phyloP scores from a whole-genome alignment of 2,113 vertebrate species.

The Tursiops truncatus region DNA sequence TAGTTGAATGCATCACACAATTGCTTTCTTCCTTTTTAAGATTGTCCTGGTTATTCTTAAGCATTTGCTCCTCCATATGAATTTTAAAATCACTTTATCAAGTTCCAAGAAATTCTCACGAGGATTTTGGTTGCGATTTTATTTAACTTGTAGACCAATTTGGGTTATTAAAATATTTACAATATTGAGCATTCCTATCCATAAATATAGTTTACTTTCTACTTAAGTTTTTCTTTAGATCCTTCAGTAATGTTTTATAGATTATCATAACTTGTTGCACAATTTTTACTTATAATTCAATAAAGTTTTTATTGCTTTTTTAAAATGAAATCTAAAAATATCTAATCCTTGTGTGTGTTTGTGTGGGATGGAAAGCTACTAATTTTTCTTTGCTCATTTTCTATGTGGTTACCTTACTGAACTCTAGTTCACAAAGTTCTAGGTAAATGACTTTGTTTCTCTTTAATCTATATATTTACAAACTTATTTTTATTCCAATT shows the following conservation, averaged over 20 bases:
- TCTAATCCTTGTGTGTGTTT: neutral
- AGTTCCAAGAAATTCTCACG: neutral
- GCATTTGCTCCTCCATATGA: neutral
- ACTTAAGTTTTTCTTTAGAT: neutral
- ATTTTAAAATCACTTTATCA: neutral
- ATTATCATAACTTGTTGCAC: neutral
- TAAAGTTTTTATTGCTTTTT: neutral
- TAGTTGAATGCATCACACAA: neutral
- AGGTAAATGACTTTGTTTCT: neutral
- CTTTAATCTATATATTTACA: neutral
- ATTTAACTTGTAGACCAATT: neutral
- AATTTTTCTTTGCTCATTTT: neutral
- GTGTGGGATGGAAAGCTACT: neutral
- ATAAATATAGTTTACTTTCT: neutral
- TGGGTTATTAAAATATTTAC: constrained; percentile 1
- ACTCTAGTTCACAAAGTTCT: neutral
- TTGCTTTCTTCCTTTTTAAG: neutral
- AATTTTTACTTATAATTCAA: neutral
- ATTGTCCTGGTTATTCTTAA: neutral
- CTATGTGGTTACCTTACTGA: neutral
- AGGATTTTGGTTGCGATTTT: neutral
- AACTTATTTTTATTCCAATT: neutral
- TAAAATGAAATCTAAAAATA: neutral
- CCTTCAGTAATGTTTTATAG: neutral
- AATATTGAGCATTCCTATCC: neutral